Evolutionary conservation across 1,140 invertebrate genomes (phyloP).

Genomic region (Zaprionus davidi): DNA sequence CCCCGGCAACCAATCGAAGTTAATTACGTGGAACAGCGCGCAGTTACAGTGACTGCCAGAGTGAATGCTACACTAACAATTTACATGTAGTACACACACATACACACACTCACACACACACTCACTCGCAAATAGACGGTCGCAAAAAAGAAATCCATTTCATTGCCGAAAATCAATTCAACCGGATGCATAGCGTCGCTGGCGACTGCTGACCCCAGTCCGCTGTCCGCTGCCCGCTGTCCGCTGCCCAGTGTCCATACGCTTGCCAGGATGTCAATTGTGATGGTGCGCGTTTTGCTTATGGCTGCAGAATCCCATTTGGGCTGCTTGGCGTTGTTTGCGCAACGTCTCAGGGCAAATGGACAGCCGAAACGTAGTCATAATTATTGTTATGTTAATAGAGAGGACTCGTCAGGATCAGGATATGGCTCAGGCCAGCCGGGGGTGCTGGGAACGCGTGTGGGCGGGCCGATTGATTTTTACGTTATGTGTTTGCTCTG

Average conservation of each 20-base stretch:
- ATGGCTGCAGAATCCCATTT: constrained; percentile 66
- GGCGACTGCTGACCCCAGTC: constrained; percentile 43
- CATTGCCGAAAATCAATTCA: constrained; percentile 65
- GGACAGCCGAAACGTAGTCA: constrained; percentile 58
- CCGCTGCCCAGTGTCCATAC: constrained; percentile 2
- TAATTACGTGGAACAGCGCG: constrained; percentile 68
- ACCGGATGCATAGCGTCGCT: constrained; percentile 68
- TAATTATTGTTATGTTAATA: constrained; percentile 82
- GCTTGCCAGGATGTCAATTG: constrained; percentile 63
- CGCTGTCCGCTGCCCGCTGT: neutral
- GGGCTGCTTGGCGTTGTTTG: constrained; percentile 49
- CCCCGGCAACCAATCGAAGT: constrained; percentile 66
- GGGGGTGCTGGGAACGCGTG: constrained; percentile 45
- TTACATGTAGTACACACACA: constrained; percentile 40
- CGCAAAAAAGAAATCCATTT: constrained; percentile 19
- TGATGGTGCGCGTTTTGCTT: constrained; percentile 64
- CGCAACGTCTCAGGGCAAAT: constrained; percentile 61
- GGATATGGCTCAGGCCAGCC: constrained; percentile 9
- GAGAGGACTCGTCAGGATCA: constrained; percentile 9
- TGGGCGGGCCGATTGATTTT: constrained; percentile 56
- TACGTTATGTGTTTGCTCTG: constrained; percentile 61
- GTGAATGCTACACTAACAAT: constrained; percentile 29
- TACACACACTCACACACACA: neutral
- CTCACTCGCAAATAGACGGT: neutral
- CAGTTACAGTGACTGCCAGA: constrained; percentile 22